A percentile compares a stretch with the other conserved stretches of the same genome.
Conservation (phyloP, 2,888 invertebrate genomes). For the Lepeophtheirus nordmannii region DNA sequence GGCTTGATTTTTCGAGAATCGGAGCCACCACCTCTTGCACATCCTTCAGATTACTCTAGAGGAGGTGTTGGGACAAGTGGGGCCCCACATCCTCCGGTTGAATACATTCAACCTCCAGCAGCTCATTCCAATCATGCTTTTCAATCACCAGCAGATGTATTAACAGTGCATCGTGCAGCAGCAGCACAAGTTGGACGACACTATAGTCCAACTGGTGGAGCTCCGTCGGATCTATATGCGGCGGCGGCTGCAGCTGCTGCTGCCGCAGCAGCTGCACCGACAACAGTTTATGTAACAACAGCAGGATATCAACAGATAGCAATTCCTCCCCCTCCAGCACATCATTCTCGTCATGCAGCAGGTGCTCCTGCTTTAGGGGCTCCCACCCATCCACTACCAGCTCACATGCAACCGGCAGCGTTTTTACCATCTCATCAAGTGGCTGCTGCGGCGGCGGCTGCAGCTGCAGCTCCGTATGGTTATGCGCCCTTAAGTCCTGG, state of each 20-base stretch:
- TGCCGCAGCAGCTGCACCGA: slow-evolving; percentile 53
- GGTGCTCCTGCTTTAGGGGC: slow-evolving; percentile 37
- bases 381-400: slow-evolving; percentile 41
- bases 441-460: slow-evolving; percentile 27
- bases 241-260: slow-evolving; percentile 33
- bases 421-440: slow-evolving; percentile 25
- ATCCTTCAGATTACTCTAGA: slow-evolving; percentile 9
- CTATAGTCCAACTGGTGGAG: slow-evolving; percentile 28
- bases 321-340: slow-evolving; percentile 54
- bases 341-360: slow-evolving; percentile 46
- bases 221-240: slow-evolving; percentile 32
- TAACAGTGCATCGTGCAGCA: slow-evolving; percentile 22
- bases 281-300: slow-evolving; percentile 54
- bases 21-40: slow-evolving; percentile 7
- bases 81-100: slow-evolving; percentile 15
- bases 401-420: slow-evolving; percentile 26
- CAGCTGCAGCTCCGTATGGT: slow-evolving; percentile 27
- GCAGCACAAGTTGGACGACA: background rate
- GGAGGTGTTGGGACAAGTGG: slow-evolving; percentile 8
- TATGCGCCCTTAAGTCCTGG: slow-evolving; percentile 24
- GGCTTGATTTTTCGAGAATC: slow-evolving; percentile 11
- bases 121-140: slow-evolving; percentile 18
- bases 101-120: slow-evolving; percentile 24
- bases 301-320: slow-evolving; percentile 39
- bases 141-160: slow-evolving; percentile 8